Percentiles rank a stretch among this genome's conserved stretches.
These are phyloP conservation scores for Pandemis heparana DNA, from an alignment of 2,888 invertebrate genomes.

Conservation along the genomic window DNA sequence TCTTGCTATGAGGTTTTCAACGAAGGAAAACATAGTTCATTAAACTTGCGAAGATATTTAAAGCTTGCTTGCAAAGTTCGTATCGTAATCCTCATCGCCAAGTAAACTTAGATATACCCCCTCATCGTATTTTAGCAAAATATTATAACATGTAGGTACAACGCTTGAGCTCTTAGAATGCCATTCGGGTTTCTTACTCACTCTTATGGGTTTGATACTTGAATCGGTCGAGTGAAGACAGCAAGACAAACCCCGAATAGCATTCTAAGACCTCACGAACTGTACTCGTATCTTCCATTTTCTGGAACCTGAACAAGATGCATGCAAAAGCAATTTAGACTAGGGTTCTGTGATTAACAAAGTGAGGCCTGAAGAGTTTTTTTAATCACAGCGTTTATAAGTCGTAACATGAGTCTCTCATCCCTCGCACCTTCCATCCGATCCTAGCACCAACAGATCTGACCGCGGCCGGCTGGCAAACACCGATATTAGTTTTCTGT, in stretches of 20 bases:
- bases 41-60: constrained; percentile 5
- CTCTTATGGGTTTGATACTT: too few relatives aligned
- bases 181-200: too few relatives aligned
- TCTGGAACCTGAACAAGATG: neutral
- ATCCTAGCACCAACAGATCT: constrained; percentile 47
- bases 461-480: constrained; percentile 76
- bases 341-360: too few relatives aligned
- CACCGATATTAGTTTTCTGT: constrained; percentile 85
- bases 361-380: too few relatives aligned
- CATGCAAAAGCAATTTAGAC: neutral
- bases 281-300: neutral
- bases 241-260: too few relatives aligned
- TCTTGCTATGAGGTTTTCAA: constrained; percentile 3
- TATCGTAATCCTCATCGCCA: neutral
- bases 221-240: too few relatives aligned
- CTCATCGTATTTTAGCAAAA: neutral
- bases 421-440: constrained; percentile 17
- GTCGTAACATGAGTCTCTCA: neutral
- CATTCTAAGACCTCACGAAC: too few relatives aligned
- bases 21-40: constrained; percentile 5
- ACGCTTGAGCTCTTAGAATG: too few relatives aligned
- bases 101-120: neutral
- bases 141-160: neutral
- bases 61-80: neutral
- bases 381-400: too few relatives aligned